A percentile compares a stretch with the other conserved stretches of the same genome.
Conservation (phyloP, 2,888 invertebrate species). For the Halocaridina rubra region DNA sequence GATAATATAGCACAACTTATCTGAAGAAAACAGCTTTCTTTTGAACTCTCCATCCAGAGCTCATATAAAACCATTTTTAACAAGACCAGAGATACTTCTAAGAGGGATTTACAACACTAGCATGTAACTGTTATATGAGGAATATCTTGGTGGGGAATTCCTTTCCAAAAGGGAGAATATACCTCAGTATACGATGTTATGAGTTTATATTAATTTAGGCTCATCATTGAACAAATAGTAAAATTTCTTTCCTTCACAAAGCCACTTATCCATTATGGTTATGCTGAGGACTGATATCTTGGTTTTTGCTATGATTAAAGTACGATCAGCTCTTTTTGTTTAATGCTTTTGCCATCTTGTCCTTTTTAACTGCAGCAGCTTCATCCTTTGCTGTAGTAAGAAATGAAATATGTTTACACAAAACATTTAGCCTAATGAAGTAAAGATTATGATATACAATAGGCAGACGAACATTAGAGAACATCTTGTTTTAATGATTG, state of each 20-base stretch:
- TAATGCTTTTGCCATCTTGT: slow-evolving; percentile 74
- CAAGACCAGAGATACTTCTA: too few species aligned
- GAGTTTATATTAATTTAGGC: too few species aligned
- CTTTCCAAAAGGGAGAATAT: too few species aligned
- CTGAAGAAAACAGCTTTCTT: too few species aligned
- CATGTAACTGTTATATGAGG: too few species aligned
- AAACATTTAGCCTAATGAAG: neutral
- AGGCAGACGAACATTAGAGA: neutral
- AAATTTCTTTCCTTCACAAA: neutral
- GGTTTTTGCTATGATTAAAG: neutral
- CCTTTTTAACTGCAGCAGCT: slow-evolving; percentile 74
- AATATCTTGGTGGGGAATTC: too few species aligned
- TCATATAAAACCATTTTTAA: too few species aligned
- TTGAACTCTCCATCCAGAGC: too few species aligned
- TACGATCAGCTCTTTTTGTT: slow-evolving; percentile 54
- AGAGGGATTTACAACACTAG: too few species aligned
- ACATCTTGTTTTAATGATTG: neutral
- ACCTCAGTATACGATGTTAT: too few species aligned
- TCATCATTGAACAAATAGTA: too few species aligned
- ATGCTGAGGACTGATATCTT: neutral
- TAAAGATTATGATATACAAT: neutral
- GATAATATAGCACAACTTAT: too few species aligned
- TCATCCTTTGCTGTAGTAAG: slow-evolving; percentile 73
- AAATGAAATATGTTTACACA: slow-evolving; percentile 40
- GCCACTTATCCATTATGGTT: neutral